Percentiles rank a stretch among this genome's conserved stretches.
Evolutionary conservation across 1,140 invertebrate species (phyloP).

Genomic region (Platyura marginata): DNA sequence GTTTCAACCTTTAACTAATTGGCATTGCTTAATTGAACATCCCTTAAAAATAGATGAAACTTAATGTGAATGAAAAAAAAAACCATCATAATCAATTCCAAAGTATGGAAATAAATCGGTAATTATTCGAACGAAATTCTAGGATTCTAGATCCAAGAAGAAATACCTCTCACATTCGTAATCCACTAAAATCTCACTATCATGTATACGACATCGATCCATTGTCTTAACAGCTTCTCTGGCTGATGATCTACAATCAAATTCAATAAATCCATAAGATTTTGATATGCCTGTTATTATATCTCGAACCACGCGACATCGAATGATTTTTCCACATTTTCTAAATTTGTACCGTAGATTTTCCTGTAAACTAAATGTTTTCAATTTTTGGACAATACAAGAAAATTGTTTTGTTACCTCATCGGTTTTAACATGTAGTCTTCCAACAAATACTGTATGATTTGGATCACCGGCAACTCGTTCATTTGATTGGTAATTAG

Average conservation of each 20-base stretch:
- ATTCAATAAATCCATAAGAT: conserved; percentile 77
- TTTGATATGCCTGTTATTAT: conserved; percentile 66
- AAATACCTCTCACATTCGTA: conserved; percentile 33
- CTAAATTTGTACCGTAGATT: conserved; percentile 39
- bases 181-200: conserved; percentile 49
- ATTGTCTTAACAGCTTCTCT: conserved; percentile 36
- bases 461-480: conserved; percentile 46
- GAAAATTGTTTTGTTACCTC: too few relatives aligned
- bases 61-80: too few relatives aligned
- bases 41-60: not conserved
- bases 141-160: too few relatives aligned
- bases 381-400: too few relatives aligned
- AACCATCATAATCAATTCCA: too few relatives aligned
- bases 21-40: too few relatives aligned
- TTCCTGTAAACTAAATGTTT: conserved; percentile 24
- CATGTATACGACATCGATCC: conserved; percentile 33
- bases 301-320: conserved; percentile 51
- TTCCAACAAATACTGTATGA: conserved; percentile 59
- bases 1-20: too few relatives aligned
- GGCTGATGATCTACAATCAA: conserved; percentile 37
- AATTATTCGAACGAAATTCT: too few relatives aligned
- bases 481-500: conserved; percentile 48
- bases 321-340: conserved; percentile 44
- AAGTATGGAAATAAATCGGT: too few relatives aligned
- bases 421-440: conserved; percentile 51